phyloP scores from a whole-genome alignment of 2,888 invertebrate genomes.

The Drosophila pullipes region DNA sequence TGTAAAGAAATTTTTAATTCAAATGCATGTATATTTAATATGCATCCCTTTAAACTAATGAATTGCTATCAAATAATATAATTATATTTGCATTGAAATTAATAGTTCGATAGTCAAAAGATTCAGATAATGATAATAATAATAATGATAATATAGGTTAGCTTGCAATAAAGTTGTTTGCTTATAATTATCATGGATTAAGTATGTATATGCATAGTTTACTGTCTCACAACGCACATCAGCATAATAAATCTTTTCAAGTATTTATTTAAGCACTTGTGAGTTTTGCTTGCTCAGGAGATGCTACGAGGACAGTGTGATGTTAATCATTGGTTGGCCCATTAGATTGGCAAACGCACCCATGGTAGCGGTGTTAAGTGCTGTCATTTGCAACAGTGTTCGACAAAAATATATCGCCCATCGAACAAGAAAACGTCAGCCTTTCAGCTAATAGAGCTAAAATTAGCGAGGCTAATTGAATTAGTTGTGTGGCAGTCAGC shows the following conservation, averaged over 20 bases:
- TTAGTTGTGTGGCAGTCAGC: conserved; percentile 59
- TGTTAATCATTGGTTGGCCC: conserved; percentile 24
- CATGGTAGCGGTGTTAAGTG: conserved; percentile 44
- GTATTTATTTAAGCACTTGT: not conserved
- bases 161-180: not conserved
- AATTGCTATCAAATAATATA: not conserved
- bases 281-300: not conserved
- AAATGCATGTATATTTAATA: not conserved
- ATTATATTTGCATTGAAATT: not conserved
- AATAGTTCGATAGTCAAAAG: not conserved
- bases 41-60: not conserved
- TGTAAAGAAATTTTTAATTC: not conserved
- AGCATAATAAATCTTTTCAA: not conserved
- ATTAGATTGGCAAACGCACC: conserved; percentile 32
- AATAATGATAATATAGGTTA: not conserved
- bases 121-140: not conserved
- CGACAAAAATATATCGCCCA: conserved; percentile 34
- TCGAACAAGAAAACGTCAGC: conserved; percentile 36
- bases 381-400: conserved; percentile 36
- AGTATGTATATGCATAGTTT: not conserved
- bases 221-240: not conserved
- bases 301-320: not conserved
- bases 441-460: conserved; percentile 69
- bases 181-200: not conserved
- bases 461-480: conserved; percentile 72